Evolutionary conservation across 2,888 invertebrate genomes (phyloP).

Genomic region (Apodemia duryi): DNA sequence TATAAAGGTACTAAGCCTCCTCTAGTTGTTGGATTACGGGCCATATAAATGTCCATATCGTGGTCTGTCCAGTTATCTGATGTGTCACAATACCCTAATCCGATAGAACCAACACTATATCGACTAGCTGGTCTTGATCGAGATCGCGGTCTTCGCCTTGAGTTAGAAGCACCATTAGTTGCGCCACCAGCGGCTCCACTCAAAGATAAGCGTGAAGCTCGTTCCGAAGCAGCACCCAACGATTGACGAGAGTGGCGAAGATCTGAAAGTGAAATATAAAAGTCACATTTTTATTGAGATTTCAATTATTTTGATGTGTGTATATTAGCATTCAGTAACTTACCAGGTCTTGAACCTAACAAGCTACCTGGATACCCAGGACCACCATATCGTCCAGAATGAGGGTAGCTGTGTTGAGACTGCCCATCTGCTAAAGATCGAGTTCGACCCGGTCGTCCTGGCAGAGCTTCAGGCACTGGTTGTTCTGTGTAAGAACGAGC

Average conservation of each 20-base stretch:
- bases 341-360: slow-evolving; percentile 71
- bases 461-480: slow-evolving; percentile 84
- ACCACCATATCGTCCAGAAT: slow-evolving; percentile 87
- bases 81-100: slow-evolving; percentile 92
- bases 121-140: slow-evolving; percentile 90
- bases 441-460: slow-evolving; percentile 87
- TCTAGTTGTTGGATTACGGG: slow-evolving; percentile 92
- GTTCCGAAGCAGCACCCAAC: slow-evolving; percentile 88
- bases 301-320: neutral
- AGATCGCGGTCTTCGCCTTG: slow-evolving; percentile 86
- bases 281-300: neutral
- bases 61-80: slow-evolving; percentile 97
- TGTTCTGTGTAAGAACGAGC: slow-evolving; percentile 89
- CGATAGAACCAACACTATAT: slow-evolving; percentile 89
- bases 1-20: slow-evolving; percentile 91
- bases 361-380: slow-evolving; percentile 87
- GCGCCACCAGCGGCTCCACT: slow-evolving; percentile 83
- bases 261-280: slow-evolving; percentile 66
- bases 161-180: slow-evolving; percentile 80
- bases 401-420: slow-evolving; percentile 93
- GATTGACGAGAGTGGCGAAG: slow-evolving; percentile 92
- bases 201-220: slow-evolving; percentile 87
- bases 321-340: slow-evolving; percentile 30
- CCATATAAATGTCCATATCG: slow-evolving; percentile 97
- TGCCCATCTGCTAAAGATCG: slow-evolving; percentile 93